Base-by-base conservation (phyloP, 1,140 invertebrate genomes). In the Mizuhopecten yessoensis region DNA sequence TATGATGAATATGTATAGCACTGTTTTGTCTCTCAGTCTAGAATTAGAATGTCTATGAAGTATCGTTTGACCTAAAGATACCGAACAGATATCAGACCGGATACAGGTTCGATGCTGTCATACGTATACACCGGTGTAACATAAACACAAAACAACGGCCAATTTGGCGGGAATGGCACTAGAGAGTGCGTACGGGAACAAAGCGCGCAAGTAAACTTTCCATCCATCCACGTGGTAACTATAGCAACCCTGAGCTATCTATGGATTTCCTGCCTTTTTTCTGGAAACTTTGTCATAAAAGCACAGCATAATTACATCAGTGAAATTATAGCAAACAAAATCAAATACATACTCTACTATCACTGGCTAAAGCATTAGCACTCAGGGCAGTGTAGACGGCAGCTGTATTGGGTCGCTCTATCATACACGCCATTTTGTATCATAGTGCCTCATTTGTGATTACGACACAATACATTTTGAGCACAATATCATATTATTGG, bases 301-400 rank as follows among this genome's bases (percentile, higher is more conserved):
- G 57, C 57, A 75, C n/a, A 75, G 57, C 57, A 29, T 75, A 75
- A 75, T 75, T 75, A 75, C 57, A 75, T 75, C 57, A 75, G 57
- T 75, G 57, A 75, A 75, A 75, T 75, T 75, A 75, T 75, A 75
- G 57, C 57, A 75, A 75, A 75, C 57, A 75, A 75, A 75, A 75
- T 75, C 57, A 75, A 75, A 75, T 75, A 75, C 57, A 75, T 75
- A 75, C 57, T 75, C 57, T 75, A 23, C 1, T 75, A 75, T 75
- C 57, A 75, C n/a, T 75, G 17, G n/a, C 57, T 17, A n/a, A 75
- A n/a, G 57, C 57, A 75, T 75, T 75, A 75, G 57, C 57, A 75
- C 57, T 75, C 57, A n/a, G 0, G 57, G 57, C 17, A n/a, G 15
- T 75, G 57, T 75, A 75, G 57, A 75, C 57, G 57, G 57, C n/a